Evolutionary conservation across 1,140 invertebrate species (phyloP), one percentile per base, ranked within the genome.

Genomic region (Leptinotarsa undecemlineata): DNA sequence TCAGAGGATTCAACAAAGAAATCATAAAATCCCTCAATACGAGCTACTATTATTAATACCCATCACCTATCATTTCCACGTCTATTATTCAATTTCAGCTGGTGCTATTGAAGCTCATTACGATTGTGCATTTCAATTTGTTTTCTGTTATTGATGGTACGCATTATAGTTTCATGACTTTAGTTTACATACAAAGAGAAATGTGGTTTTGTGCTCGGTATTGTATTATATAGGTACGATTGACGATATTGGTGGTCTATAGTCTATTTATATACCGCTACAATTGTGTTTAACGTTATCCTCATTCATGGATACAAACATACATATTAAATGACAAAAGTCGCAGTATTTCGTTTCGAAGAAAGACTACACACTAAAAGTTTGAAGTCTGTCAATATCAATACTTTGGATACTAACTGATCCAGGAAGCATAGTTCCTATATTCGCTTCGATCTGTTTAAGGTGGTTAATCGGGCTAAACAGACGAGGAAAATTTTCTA

Each of bases 141-240:
- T 57, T 57, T 57, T 57, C 51, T 57, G 51, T 57, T 57, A 57
- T 57, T 57, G 51, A 57, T 57, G 51, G 51, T 57, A 57, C 51
- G 51, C 17, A 57, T 57, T 57, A 57, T 15, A 17, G 51, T 57
- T 17, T 15, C 15, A 19, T 57, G 51, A 15, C 51, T 57, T 57
- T 57, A 17, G 51, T 19, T 57, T 57, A 57, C 51, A 57, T 57
- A 19, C 51, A 57, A 42, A 19, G 51, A 57, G 51, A 57, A 57
- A 17, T 57, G 51, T 57, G 51, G 51, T 57, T 57, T 57, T 57
- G 51, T 57, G n/a, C n/a, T 11, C 33, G 33, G 33, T 42, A 42
- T 42, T 42, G 33, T 42, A 42, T 42, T 42, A 42, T 19, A 57
- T 57, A 6, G 26, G 26, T 26, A 57, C 15, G 14, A 57, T 57